Evolutionary conservation across 2,888 invertebrate species (phyloP).

Genomic region (Aleiodes alternator): DNA sequence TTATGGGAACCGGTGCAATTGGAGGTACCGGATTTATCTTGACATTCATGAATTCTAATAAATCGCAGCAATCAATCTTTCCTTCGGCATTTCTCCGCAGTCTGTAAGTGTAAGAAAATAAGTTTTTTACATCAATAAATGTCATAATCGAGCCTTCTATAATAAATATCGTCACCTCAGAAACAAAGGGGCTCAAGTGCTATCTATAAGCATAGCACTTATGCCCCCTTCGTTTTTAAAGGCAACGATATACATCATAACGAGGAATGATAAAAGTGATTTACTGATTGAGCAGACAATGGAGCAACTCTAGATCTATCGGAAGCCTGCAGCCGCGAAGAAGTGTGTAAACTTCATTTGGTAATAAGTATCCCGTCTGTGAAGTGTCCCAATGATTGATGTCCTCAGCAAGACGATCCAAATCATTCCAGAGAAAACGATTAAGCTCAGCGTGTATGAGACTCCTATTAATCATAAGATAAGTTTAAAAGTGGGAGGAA

Average conservation of each 20-base stretch:
- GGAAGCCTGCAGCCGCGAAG: conserved; percentile 84
- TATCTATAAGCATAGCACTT: no score
- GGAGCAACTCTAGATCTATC: conserved; percentile 81
- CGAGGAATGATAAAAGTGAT: conserved; percentile 54
- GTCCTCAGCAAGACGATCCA: conserved; percentile 80
- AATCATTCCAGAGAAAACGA: conserved; percentile 85
- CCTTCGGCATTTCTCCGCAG: conserved; percentile 81
- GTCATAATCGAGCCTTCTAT: background rate
- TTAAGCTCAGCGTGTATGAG: conserved; percentile 84
- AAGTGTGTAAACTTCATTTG: conserved; percentile 80
- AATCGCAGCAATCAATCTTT: conserved; percentile 82
- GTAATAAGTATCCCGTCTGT: conserved; percentile 79
- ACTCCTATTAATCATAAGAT: conserved; percentile 76
- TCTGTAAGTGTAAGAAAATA: conserved; percentile 69
- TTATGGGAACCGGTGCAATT: conserved; percentile 73
- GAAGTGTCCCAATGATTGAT: conserved; percentile 78
- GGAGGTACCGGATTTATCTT: conserved; percentile 77
- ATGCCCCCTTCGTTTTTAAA: no score
- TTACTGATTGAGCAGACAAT: conserved; percentile 84
- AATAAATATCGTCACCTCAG: no score
- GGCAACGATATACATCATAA: background rate
- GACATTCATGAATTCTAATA: conserved; percentile 84
- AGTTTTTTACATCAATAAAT: conserved; percentile 13
- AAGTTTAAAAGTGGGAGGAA: background rate
- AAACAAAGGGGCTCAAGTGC: no score